phyloP scores from a whole-genome alignment of 2,797 vertebrate species.

The Chelmon rostratus region DNA sequence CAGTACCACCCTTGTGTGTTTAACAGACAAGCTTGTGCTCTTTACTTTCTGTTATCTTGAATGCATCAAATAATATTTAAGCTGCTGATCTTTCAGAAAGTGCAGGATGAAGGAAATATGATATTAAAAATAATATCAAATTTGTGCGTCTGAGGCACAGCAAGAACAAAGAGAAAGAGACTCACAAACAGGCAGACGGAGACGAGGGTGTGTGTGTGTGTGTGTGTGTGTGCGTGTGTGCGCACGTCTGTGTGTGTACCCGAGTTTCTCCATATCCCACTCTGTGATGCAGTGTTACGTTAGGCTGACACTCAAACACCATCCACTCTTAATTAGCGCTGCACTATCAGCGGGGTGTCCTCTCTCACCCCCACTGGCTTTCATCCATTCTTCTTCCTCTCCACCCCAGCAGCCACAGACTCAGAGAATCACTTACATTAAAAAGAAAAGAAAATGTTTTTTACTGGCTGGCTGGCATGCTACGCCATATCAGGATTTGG shows the following conservation, averaged over 20 bases:
- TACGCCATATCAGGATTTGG: constrained; percentile 26
- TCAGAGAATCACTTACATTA: constrained; percentile 64
- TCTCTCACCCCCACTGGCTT: constrained; percentile 66
- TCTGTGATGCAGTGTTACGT: constrained; percentile 68
- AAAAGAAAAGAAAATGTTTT: constrained; percentile 51
- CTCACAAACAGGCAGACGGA: constrained; percentile 6
- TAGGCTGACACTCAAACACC: constrained; percentile 74
- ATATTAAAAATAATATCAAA: constrained; percentile 11
- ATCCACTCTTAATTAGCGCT: constrained; percentile 83
- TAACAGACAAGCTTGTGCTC: background rate
- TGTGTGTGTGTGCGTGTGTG: constrained; percentile 16
- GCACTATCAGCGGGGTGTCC: constrained; percentile 75
- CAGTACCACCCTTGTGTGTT: constrained; percentile 1
- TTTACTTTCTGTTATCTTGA: constrained; percentile 25
- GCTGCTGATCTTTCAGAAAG: constrained; percentile 23
- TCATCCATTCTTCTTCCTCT: constrained; percentile 70
- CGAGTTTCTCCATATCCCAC: constrained; percentile 52
- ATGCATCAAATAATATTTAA: constrained; percentile 39
- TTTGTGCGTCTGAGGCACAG: constrained; percentile 16
- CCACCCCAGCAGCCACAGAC: constrained; percentile 59
- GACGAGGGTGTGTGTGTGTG: constrained; percentile 5
- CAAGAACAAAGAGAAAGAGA: constrained; percentile 8
- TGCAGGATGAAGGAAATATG: constrained; percentile 4
- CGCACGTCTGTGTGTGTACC: constrained; percentile 8
- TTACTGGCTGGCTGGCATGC: background rate